Evolutionary conservation across 2,113 vertebrate genomes (phyloP).

Genomic region (Pipra filicauda): DNA sequence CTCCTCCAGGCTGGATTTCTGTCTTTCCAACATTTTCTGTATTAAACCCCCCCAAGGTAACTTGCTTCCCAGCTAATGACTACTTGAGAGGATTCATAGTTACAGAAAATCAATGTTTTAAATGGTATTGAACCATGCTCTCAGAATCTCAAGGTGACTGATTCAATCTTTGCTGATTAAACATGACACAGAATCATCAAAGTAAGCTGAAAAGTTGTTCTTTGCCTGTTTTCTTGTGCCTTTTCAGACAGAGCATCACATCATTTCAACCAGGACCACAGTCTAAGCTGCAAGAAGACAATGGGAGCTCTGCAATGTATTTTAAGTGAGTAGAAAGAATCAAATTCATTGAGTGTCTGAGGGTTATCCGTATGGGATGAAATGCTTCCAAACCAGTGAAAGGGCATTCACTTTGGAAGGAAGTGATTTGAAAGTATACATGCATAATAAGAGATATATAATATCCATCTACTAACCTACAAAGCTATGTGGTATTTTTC

Average conservation of each 20-base stretch:
- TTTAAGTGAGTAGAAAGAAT: not conserved
- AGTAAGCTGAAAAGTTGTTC: slow-evolving; percentile 33
- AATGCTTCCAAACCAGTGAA: not conserved
- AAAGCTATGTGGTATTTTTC: not conserved
- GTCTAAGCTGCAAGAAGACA: not conserved
- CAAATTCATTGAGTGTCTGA: not conserved
- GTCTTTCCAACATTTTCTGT: slow-evolving; percentile 44
- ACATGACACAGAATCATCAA: slow-evolving; percentile 59
- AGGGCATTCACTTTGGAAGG: not conserved
- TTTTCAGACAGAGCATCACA: not conserved
- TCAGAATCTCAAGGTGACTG: slow-evolving; percentile 70
- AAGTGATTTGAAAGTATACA: not conserved
- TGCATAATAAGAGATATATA: not conserved
- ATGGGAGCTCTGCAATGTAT: not conserved
- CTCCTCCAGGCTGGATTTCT: slow-evolving; percentile 61
- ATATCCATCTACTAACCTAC: not conserved
- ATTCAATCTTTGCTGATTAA: slow-evolving; percentile 65
- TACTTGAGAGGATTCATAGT: slow-evolving; percentile 68
- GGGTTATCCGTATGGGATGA: not conserved
- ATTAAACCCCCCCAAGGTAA: slow-evolving; percentile 32
- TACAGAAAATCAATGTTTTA: slow-evolving; percentile 74
- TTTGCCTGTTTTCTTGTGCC: not conserved
- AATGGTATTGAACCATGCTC: slow-evolving; percentile 61
- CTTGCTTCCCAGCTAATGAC: slow-evolving; percentile 67
- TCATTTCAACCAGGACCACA: not conserved